Percentiles rank a stretch among this genome's conserved stretches.
Evolutionary conservation across 2,888 invertebrate genomes (phyloP).

Genomic region (Chymomyza amoena): DNA sequence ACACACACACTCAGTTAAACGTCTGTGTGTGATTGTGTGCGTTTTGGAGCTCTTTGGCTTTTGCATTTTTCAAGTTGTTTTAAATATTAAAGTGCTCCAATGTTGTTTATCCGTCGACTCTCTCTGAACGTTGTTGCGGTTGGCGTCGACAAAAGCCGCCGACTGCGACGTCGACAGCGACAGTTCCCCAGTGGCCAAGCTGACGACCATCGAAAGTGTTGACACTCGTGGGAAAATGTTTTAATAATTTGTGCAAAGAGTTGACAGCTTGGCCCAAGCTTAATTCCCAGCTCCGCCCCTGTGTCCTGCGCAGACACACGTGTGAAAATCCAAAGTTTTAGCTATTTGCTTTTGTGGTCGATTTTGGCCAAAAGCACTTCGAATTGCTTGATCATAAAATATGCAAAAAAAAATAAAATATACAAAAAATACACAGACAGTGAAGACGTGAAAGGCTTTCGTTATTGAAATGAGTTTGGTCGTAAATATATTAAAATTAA

Average conservation of each 20-base stretch:
- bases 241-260: slow-evolving; percentile 70
- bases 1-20: slow-evolving; percentile 27
- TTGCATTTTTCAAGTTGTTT: slow-evolving; percentile 64
- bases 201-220: slow-evolving; percentile 54
- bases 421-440: slow-evolving; percentile 2
- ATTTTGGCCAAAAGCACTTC: neutral
- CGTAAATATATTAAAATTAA: slow-evolving; percentile 28
- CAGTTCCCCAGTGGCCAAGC: slow-evolving; percentile 28
- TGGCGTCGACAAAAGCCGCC: neutral
- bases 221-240: slow-evolving; percentile 71
- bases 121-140: slow-evolving; percentile 40
- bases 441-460: neutral
- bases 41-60: slow-evolving; percentile 45
- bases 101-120: neutral
- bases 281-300: neutral
- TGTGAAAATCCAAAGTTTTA: slow-evolving; percentile 56
- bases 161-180: slow-evolving; percentile 16
- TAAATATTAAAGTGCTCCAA: slow-evolving; percentile 63
- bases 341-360: slow-evolving; percentile 20
- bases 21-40: slow-evolving; percentile 35
- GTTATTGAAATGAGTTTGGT: neutral
- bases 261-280: slow-evolving; percentile 51
- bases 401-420: slow-evolving; percentile 40
- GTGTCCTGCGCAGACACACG: slow-evolving; percentile 9
- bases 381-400: slow-evolving; percentile 36